Evolutionary conservation across 2,113 vertebrate species (phyloP).

Genomic region (Caretta caretta): DNA sequence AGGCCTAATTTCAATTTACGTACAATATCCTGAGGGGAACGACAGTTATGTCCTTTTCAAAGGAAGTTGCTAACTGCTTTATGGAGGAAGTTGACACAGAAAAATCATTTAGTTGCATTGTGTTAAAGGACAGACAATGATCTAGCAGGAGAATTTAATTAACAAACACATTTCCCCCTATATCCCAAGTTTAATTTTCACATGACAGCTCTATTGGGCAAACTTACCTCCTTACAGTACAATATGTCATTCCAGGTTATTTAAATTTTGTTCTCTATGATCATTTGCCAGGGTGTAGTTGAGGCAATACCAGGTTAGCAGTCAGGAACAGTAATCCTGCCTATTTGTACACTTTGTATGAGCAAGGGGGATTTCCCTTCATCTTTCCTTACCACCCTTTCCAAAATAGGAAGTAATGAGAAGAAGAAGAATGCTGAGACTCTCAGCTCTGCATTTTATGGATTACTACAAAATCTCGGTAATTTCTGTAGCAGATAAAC

Average conservation of each 20-base stretch:
- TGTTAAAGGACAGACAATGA: not conserved
- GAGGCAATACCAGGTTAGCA: not conserved
- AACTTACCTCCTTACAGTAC: not conserved
- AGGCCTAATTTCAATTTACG: not conserved
- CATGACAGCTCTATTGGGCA: conserved; percentile 48
- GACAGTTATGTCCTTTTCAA: not conserved
- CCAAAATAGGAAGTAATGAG: not conserved
- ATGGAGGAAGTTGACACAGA: not conserved
- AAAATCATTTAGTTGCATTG: not conserved
- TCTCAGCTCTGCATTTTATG: not conserved
- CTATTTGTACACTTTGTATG: not conserved
- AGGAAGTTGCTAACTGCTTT: not conserved
- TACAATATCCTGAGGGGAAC: not conserved
- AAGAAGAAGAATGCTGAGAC: not conserved
- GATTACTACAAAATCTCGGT: not conserved
- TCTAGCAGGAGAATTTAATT: not conserved
- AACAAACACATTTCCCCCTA: not conserved
- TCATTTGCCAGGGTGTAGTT: conserved; percentile 2
- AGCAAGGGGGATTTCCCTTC: not conserved
- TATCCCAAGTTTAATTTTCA: not conserved
- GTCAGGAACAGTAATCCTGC: conserved; percentile 26
- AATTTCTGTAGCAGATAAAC: not conserved
- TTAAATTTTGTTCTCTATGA: conserved; percentile 55
- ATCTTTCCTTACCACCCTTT: conserved; percentile 2
- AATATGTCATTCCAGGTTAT: conserved; percentile 43